phyloP scores from a whole-genome alignment of 1,140 invertebrate genomes.

The Diplogasteroides magnus region DNA sequence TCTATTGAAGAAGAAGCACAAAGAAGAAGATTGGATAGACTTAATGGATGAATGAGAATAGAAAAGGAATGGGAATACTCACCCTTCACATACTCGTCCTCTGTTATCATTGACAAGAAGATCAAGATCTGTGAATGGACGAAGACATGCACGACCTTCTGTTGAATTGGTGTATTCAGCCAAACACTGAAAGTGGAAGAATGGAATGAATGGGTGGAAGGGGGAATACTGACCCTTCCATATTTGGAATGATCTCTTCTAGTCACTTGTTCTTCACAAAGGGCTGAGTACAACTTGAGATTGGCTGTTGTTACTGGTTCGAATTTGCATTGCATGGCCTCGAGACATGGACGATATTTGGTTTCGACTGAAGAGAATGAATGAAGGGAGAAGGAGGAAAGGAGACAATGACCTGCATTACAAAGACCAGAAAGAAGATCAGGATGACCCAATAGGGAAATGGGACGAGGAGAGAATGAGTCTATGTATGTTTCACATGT shows the following conservation, averaged over 20 bases:
- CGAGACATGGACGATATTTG: constrained; percentile 40
- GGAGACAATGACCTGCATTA: not conserved
- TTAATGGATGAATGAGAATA: constrained; percentile 6
- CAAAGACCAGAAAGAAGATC: not conserved
- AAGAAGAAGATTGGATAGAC: constrained; percentile 36
- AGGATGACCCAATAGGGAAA: constrained; percentile 33
- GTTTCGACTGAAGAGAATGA: constrained; percentile 16
- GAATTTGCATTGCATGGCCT: constrained; percentile 40
- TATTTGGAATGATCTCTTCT: constrained; percentile 33
- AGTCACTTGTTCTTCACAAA: constrained; percentile 38
- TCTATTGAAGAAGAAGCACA: constrained; percentile 34
- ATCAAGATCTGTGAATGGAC: constrained; percentile 38
- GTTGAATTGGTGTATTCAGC: constrained; percentile 29
- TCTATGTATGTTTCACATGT: constrained; percentile 44
- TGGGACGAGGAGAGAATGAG: constrained; percentile 39
- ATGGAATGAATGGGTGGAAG: not conserved
- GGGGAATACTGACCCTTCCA: not conserved
- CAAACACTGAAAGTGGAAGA: constrained; percentile 30
- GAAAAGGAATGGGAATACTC: not conserved
- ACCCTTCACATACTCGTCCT: constrained; percentile 34
- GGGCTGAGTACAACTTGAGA: constrained; percentile 38
- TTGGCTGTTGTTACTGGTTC: constrained; percentile 45
- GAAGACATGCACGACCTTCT: constrained; percentile 36
- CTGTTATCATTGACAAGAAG: constrained; percentile 34
- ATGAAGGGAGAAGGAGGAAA: too few species aligned